phyloP scores from a whole-genome alignment of 2,797 vertebrate species.

The Onychomys torridus region DNA sequence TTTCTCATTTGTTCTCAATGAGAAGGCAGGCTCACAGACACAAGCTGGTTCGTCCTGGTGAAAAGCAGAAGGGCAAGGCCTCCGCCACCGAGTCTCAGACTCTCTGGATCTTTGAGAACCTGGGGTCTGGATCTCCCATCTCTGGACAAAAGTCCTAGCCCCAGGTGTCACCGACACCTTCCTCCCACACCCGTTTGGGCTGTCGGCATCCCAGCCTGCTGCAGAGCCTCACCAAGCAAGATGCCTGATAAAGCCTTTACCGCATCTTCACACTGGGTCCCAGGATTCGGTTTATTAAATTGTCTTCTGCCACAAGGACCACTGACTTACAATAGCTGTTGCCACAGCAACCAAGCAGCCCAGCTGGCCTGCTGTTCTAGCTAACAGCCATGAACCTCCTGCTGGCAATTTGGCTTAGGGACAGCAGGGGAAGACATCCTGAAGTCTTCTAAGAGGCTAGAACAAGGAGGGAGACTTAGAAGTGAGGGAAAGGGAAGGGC shows the following conservation, averaged over 20 bases:
- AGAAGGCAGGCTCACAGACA: neutral
- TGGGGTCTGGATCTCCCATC: neutral
- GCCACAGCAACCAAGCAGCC: conserved; percentile 76
- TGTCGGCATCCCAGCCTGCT: neutral
- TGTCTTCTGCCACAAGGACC: conserved; percentile 75
- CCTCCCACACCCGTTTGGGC: neutral
- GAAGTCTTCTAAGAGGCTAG: conserved; percentile 47
- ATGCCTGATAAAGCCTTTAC: conserved; percentile 29
- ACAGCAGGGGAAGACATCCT: conserved; percentile 17
- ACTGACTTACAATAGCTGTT: conserved; percentile 77
- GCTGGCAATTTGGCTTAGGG: conserved; percentile 55
- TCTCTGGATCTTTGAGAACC: neutral
- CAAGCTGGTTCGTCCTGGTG: neutral
- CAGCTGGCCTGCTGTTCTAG: conserved; percentile 73
- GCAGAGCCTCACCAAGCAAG: neutral
- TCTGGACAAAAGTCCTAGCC: neutral
- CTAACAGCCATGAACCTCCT: conserved; percentile 67
- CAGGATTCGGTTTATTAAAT: conserved; percentile 77
- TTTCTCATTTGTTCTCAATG: neutral
- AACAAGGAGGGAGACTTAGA: neutral
- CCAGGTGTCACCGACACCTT: too few species aligned
- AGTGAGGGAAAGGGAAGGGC: neutral
- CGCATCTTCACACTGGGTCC: conserved; percentile 45
- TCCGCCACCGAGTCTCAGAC: neutral
- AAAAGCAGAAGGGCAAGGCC: neutral